Percentiles rank a stretch among this genome's conserved stretches.
Evolutionary conservation across 2,888 invertebrate genomes (phyloP).

Genomic region (Lasioglossum calceatum): DNA sequence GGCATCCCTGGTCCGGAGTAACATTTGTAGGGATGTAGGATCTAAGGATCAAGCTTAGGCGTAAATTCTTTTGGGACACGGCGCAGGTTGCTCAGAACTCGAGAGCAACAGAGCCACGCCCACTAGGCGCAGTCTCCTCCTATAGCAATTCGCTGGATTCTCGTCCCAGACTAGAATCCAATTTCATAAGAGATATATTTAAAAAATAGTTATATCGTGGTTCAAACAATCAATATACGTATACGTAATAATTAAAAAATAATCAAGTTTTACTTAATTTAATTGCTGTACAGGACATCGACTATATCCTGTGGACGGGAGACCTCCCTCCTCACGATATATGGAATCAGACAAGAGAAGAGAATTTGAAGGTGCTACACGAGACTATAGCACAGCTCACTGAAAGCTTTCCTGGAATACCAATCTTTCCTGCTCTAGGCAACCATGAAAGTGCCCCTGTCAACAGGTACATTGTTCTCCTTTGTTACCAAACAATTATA

Average conservation of each 20-base stretch:
- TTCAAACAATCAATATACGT: not conserved
- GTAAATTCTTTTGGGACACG: not conserved
- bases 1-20: no score
- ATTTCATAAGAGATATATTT: not conserved
- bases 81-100: not conserved
- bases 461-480: constrained; percentile 87
- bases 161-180: not conserved
- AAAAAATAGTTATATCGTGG: not conserved
- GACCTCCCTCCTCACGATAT: constrained; percentile 98
- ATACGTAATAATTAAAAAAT: not conserved
- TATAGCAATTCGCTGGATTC: not conserved
- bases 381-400: constrained; percentile 94
- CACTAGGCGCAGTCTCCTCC: not conserved
- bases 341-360: constrained; percentile 96
- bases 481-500: not conserved
- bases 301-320: constrained; percentile 98
- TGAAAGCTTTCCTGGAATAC: constrained; percentile 95
- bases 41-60: not conserved
- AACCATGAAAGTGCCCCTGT: constrained; percentile 99
- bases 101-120: not conserved
- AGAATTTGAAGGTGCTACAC: constrained; percentile 93
- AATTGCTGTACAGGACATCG: constrained; percentile 89
- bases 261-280: not conserved
- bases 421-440: constrained; percentile 97
- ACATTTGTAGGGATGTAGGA: not conserved